These are phyloP conservation scores for Ethmia dodecea DNA, from an alignment of 2,888 invertebrate species.

Conservation along the genomic window DNA sequence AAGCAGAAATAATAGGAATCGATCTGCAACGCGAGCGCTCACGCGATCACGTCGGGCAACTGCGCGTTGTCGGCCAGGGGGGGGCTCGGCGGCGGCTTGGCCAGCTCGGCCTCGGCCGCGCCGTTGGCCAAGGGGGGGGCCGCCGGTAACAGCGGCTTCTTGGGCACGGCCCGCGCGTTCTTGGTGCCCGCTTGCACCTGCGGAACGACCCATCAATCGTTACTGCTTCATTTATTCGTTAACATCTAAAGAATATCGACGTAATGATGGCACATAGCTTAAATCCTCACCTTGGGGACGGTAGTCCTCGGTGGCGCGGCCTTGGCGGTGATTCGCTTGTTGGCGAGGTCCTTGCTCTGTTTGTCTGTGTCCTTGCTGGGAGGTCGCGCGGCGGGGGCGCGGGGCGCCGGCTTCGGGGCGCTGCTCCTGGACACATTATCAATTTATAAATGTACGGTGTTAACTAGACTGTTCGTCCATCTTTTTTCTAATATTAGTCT, in stretches of 20 bases:
- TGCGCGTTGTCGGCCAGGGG: slow-evolving; percentile 58
- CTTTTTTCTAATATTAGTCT: no score
- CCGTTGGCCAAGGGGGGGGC: slow-evolving; percentile 34
- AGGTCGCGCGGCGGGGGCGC: slow-evolving; percentile 22
- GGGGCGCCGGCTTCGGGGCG: slow-evolving; percentile 35
- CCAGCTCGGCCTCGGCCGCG: slow-evolving; percentile 25
- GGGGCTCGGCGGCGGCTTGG: slow-evolving; percentile 71
- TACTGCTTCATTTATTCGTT: no score
- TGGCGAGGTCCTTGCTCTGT: slow-evolving; percentile 83
- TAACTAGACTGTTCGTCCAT: no score
- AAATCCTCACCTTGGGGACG: slow-evolving; percentile 47
- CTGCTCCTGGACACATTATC: slow-evolving; percentile 35
- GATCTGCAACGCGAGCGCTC: slow-evolving; percentile 27
- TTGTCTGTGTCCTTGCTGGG: slow-evolving; percentile 61
- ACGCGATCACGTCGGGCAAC: slow-evolving; percentile 72
- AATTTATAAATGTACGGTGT: no score
- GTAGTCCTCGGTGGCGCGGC: slow-evolving; percentile 63
- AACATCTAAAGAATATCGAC: no score
- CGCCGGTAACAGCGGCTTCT: slow-evolving; percentile 17
- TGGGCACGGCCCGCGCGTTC: slow-evolving; percentile 33
- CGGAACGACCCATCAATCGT: no score
- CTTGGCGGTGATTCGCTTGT: slow-evolving; percentile 80
- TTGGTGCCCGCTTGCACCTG: slow-evolving; percentile 45
- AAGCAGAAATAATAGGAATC: slow-evolving; percentile 76
- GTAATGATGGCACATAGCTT: no score